Evolutionary conservation across 2,113 vertebrate genomes (phyloP), one percentile per base, ranked within the genome.

Genomic region (Mellivora capensis): DNA sequence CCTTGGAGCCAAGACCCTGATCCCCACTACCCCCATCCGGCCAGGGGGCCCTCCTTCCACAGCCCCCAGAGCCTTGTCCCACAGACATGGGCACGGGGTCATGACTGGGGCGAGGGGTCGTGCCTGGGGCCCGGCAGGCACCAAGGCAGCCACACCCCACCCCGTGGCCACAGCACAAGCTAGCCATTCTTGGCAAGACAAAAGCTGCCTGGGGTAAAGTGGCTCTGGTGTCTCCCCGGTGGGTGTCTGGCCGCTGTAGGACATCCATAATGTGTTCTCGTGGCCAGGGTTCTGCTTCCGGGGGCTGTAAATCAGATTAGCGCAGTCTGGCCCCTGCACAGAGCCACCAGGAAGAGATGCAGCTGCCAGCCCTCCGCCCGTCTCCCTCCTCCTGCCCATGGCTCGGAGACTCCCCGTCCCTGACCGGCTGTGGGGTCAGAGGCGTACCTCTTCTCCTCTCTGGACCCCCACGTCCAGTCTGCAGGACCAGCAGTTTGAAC

Each of bases 171-270:
- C 84, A 29, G 72, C 88, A 98, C 97, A 98, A 97, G 62, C 96
- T 20, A 17, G 79, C 95, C 93, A 94, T 98, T 98, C 98, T 98
- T 93, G 93, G 61, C n/a, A 17, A 92, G 87, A 98, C 97, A 98
- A 98, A 97, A 89, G 88, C 96, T 4, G 14, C 64, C 82, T 9
- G 17, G 94, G 59, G 74, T 83, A 42, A 21, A 59, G 95, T 29
- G 62, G 91, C 74, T 97, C 98, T 97, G 97, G 93, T 61, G 76
- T 83, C 71, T 96, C 87, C 95, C 82, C 27, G n/a, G 59, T 62
- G 96, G 93, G 86, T 42, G 83, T 94, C 96, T 95, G 98, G 96
- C 37, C 89, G 88, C 59, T 37, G 93, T 59, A 91, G 94, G 92
- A 90, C 0, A 2, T 94, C 83, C 85, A 94, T 95, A 72, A 97